phyloP scores from a whole-genome alignment of 1,140 invertebrate species.

The Trachelipus rathkii region DNA sequence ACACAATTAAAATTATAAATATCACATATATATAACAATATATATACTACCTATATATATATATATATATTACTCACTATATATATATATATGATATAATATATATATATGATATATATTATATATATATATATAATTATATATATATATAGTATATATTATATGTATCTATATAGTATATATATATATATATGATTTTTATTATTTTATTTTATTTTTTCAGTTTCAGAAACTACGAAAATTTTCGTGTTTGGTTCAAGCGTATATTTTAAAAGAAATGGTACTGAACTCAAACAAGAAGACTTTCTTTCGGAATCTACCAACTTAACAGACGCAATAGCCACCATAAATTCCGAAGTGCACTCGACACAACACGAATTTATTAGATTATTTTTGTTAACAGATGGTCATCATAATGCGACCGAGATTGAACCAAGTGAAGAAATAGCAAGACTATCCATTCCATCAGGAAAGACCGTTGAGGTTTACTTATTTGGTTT shows the following conservation, averaged over 20 bases:
- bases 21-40: too few species aligned
- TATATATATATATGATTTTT: not conserved
- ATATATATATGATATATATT: too few species aligned
- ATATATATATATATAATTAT: too few species aligned
- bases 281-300: not conserved
- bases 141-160: too few species aligned
- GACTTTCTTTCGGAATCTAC: not conserved
- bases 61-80: too few species aligned
- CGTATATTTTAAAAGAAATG: not conserved
- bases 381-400: constrained; percentile 8
- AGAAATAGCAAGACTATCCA: constrained; percentile 25
- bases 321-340: not conserved
- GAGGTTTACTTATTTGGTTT: constrained; percentile 40
- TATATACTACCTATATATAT: too few species aligned
- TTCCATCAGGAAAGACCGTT: constrained; percentile 30
- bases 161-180: not conserved
- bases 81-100: too few species aligned
- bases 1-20: too few species aligned
- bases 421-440: constrained; percentile 21
- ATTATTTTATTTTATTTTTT: not conserved
- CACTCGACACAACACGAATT: not conserved
- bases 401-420: constrained; percentile 33
- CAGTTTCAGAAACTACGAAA: not conserved
- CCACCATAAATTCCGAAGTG: not conserved
- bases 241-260: not conserved